A percentile compares a stretch with the other conserved stretches of the same genome.
phyloP scores from a whole-genome alignment of 2,888 invertebrate genomes.

The Tromatobia lineatoria region DNA sequence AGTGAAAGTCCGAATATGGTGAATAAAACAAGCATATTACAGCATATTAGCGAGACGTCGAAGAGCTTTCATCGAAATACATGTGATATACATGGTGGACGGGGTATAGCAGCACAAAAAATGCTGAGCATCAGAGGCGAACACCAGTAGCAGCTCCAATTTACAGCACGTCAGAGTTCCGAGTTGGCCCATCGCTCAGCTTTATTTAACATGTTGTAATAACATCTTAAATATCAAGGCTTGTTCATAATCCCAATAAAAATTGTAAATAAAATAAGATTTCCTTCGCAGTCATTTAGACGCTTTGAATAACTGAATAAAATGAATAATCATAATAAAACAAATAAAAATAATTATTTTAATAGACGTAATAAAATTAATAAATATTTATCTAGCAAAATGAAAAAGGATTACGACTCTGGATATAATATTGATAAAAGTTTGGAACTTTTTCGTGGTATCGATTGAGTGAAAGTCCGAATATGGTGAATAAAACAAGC shows the following conservation, averaged over 20 bases:
- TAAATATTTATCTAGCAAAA: too few species aligned
- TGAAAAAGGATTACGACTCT: not conserved
- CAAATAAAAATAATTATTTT: too few species aligned
- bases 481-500: conserved; percentile 53
- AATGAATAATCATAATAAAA: too few species aligned
- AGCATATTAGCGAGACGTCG: conserved; percentile 38
- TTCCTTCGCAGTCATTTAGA: too few species aligned
- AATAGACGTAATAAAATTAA: too few species aligned
- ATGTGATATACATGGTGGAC: not conserved
- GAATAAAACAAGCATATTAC: conserved; percentile 58
- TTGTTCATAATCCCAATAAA: too few species aligned
- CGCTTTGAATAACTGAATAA: too few species aligned
- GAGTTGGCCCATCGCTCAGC: conserved; percentile 83
- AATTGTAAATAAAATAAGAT: too few species aligned
- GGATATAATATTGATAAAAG: too few species aligned
- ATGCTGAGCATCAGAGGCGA: not conserved
- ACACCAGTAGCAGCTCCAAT: conserved; percentile 76
- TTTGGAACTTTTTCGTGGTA: not conserved
- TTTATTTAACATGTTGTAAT: too few species aligned
- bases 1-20: conserved; percentile 37
- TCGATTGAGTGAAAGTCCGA: conserved; percentile 39
- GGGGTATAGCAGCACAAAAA: not conserved
- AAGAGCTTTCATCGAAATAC: too few species aligned
- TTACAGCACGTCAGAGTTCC: conserved; percentile 83
- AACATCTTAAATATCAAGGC: too few species aligned